Percentiles rank a stretch among this genome's conserved stretches.
Conservation (phyloP, 2,888 invertebrate genomes). For the Dynastes tityus region DNA sequence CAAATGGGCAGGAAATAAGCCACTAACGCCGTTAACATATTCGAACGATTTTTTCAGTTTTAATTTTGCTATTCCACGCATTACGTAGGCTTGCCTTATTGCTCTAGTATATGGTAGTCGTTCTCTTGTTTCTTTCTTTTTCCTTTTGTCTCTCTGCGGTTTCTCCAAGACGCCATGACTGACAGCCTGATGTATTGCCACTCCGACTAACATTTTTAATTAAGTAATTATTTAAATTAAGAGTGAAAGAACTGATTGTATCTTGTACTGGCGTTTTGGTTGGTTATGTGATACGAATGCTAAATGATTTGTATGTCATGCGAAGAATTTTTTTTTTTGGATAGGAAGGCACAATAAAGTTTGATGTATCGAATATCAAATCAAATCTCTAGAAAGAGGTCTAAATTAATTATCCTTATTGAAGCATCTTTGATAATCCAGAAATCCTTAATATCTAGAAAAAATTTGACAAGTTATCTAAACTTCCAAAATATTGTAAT, state of each 20-base stretch:
- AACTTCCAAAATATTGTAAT: too few species aligned
- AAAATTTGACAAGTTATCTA: too few species aligned
- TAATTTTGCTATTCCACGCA: neutral
- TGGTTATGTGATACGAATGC: neutral
- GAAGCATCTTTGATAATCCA: too few species aligned
- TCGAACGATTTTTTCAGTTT: neutral
- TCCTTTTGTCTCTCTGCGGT: neutral
- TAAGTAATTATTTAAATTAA: slow-evolving; percentile 34
- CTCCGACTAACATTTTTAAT: slow-evolving; percentile 24
- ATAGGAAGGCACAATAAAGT: too few species aligned
- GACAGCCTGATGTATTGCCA: slow-evolving; percentile 19
- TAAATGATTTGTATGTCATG: neutral
- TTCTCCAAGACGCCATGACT: slow-evolving; percentile 3
- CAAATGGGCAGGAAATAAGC: neutral
- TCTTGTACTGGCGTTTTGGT: neutral
- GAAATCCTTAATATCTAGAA: too few species aligned
- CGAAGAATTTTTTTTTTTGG: too few species aligned
- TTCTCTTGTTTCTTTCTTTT: neutral
- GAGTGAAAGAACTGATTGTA: slow-evolving; percentile 21
- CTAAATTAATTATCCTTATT: too few species aligned
- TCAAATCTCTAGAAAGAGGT: too few species aligned
- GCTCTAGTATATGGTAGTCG: neutral
- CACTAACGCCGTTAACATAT: neutral
- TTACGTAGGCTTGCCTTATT: neutral
- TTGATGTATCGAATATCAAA: too few species aligned